Percentiles rank a stretch among this genome's conserved stretches.
Evolutionary conservation across 2,113 vertebrate genomes (phyloP).

Genomic region (Gopherus flavomarginatus): DNA sequence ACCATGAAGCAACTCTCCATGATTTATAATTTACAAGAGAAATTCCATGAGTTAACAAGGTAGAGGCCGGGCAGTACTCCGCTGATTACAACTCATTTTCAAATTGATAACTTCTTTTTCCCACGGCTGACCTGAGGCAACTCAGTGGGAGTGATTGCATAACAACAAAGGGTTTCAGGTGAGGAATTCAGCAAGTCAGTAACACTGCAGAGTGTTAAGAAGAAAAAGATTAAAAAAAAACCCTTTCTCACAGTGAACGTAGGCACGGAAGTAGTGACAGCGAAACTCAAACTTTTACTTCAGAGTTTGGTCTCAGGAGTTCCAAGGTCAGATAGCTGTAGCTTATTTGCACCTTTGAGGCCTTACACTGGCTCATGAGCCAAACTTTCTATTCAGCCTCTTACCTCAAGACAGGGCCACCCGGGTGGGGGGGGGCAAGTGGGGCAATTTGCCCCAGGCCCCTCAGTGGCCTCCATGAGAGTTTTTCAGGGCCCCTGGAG

Average conservation of each 20-base stretch:
- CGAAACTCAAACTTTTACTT: background rate
- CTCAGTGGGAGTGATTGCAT: background rate
- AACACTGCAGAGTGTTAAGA: background rate
- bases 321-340: background rate
- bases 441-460: too few relatives aligned
- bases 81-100: background rate
- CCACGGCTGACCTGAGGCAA: background rate
- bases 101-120: background rate
- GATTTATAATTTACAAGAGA: background rate
- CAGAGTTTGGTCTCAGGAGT: background rate
- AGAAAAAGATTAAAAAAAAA: background rate
- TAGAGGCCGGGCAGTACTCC: slow-evolving; percentile 7
- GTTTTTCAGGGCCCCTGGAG: too few relatives aligned
- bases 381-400: background rate
- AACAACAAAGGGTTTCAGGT: background rate
- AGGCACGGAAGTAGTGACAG: background rate
- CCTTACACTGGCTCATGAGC: background rate
- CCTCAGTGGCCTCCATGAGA: too few relatives aligned
- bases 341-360: background rate
- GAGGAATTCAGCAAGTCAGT: background rate
- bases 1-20: background rate
- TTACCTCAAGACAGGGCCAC: background rate
- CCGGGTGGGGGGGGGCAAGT: too few relatives aligned
- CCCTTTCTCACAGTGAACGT: background rate
- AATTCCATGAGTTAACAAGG: background rate